Base-by-base conservation (phyloP, 2,888 invertebrate genomes). In the Lasioglossum pauxillum region DNA sequence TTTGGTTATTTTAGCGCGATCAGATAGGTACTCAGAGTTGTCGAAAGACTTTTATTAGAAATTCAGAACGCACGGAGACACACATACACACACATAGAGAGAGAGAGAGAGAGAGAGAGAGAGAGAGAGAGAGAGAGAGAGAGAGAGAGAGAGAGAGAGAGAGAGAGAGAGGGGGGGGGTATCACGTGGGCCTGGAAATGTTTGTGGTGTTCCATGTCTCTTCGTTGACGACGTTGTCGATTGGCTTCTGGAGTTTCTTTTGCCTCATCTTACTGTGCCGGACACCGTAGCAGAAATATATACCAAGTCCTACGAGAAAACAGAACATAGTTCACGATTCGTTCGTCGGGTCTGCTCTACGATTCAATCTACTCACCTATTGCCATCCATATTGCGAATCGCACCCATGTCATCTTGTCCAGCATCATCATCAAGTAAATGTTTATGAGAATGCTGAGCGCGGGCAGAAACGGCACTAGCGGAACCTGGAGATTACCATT, bases 351-450 rank as follows among this genome's bases (percentile, higher is more conserved):
- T 5, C 1, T 23, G 10, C 12, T 38, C 1, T 38, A 23, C 10
- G 19, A 10, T 5, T 69, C 69, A 0, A 31, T 78, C 41, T 69
- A 95, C 96, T 96, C 95, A 98, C 98, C 98, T 88, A 98, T 95
- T 19, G 95, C 94, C 96, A 98, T 97, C 98, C 98, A 99, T 49
- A 98, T 95, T 5, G 95, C 96, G 93, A 98, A 98, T 89, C 98
- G 95, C n/a, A 98, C 96, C 98, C 99, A 99, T 0, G 98, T 98
- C 88, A 96, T 96, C 0, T 95, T 91, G 89, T 97, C 97, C 90
- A 99, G 95, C 95, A 98, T 97, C 81, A 98, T 95, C 98, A 99
- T 98, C 38, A 99, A 95, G 94, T 98, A 98, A 80, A 98, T 96
- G 94, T 99, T 99, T 71, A 98, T 96, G 90, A 98, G 96, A 87